Evolutionary conservation across 2,113 vertebrate species (phyloP), one percentile per base, ranked within the genome.

Genomic region (Ceyx cyanopectus): DNA sequence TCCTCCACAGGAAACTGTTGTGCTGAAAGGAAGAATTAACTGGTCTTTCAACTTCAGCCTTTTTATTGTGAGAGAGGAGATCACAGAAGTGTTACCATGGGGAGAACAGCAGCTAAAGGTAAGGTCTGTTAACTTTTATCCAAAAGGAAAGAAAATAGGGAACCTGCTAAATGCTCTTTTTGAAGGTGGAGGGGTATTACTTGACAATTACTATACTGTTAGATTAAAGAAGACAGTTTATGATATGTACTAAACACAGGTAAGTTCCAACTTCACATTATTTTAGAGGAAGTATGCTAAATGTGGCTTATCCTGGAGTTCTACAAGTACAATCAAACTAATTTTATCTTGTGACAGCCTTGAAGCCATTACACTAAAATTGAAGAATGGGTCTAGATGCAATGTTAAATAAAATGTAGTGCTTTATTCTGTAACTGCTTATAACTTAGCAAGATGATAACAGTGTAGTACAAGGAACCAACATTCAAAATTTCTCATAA

Each of bases 41-140:
- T 95, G 75, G 61, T 84, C 92, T 96, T 97, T 97, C 92, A 96
- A 94, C 94, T 85, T 88, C 91, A 87, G 91, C 66, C 54, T 95
- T 96, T 96, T 95, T 81, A 81, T 96, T 97, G 77, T 94, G 96
- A 95, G 97, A 97, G 60, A n/a, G 48, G 70, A 87, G 21, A 93
- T 90, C 89, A 95, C 93, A 94, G 93, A 91, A 77, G 60, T 87
- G 95, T 95, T 94, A 96, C 73, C 69, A 97, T 97, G 97, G 97
- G 92, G 89, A 97, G 72, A 93, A 97, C 96, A 89, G 24, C 87
- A 69, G 74, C 89, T 79, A 97, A 97, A 97, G 97, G 98, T 98
- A 97, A 97, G 92, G 81, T 60, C 58, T 93, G 45, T 24, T 82
- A 70, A 53, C 85, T 91, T 85, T 93, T 91, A 92, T 91, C 13